Percentiles rank a stretch among this genome's conserved stretches.
phyloP scores from a whole-genome alignment of 2,113 vertebrate species.

The Thomomys bottae region DNA sequence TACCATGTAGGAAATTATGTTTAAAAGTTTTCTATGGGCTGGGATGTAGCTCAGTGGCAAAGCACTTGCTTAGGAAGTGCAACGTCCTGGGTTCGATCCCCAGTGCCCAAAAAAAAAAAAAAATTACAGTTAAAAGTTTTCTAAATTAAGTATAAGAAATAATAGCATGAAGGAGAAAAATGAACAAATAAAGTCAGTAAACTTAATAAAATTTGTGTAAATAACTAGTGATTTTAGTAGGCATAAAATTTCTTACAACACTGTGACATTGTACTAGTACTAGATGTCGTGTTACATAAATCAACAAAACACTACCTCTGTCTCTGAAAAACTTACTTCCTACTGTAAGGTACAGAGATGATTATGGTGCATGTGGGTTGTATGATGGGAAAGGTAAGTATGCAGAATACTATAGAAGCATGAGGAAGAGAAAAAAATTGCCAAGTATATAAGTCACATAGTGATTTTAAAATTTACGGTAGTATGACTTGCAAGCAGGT shows the following conservation, averaged over 20 bases:
- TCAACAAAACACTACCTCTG: background rate
- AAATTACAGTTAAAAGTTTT: background rate
- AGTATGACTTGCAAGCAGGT: conserved; percentile 19
- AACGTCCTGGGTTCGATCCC: too few relatives aligned
- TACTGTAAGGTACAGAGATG: background rate
- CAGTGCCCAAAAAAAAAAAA: too few relatives aligned
- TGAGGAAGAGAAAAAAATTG: background rate
- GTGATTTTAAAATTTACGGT: conserved; percentile 16
- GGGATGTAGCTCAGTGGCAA: too few relatives aligned
- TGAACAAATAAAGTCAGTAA: background rate
- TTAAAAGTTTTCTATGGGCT: background rate
- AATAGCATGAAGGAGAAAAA: background rate
- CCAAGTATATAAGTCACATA: conserved; percentile 3
- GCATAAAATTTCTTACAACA: background rate
- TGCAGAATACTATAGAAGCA: background rate
- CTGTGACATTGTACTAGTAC: background rate
- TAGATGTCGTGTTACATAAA: background rate
- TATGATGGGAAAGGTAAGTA: background rate
- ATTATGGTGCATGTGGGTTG: background rate
- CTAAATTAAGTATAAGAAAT: background rate
- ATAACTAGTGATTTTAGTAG: background rate
- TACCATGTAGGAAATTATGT: conserved; percentile 32
- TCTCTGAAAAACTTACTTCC: background rate
- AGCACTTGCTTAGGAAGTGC: too few relatives aligned
- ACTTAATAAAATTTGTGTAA: background rate